Evolutionary conservation across 2,113 vertebrate species (phyloP).

Genomic region (Donacobius atricapilla): DNA sequence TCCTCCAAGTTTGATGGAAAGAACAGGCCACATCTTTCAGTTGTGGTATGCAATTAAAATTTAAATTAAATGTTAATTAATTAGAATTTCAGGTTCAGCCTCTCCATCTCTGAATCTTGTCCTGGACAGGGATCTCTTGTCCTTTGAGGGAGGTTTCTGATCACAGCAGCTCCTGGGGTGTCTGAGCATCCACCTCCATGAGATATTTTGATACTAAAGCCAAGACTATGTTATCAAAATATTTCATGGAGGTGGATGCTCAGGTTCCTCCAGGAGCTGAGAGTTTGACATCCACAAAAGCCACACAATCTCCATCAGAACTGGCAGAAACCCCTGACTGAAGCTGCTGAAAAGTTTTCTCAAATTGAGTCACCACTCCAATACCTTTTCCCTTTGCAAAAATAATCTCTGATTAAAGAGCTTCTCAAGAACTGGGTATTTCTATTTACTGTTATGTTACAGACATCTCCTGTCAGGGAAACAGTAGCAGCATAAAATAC

Average conservation of each 20-base stretch:
- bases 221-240: not conserved
- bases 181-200: not conserved
- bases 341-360: not conserved
- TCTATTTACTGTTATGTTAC: not conserved
- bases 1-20: not conserved
- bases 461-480: not conserved
- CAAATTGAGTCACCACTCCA: not conserved
- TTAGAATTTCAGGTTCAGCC: rapidly evolving
- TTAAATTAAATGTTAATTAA: not conserved
- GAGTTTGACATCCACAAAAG: not conserved
- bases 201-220: not conserved
- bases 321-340: not conserved
- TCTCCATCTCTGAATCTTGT: not conserved
- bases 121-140: not conserved
- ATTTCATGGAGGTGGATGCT: not conserved
- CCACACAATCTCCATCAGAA: not conserved
- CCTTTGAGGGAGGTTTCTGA: not conserved
- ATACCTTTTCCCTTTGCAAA: not conserved
- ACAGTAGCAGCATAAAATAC: not conserved
- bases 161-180: not conserved
- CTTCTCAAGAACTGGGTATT: not conserved
- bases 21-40: rapidly evolving
- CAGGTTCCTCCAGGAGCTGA: not conserved
- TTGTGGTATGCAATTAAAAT: too few species aligned
- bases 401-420: not conserved